Evolutionary conservation across 2,888 invertebrate species (phyloP), one percentile per base, ranked within the genome.

Genomic region (Uropetala carovei): DNA sequence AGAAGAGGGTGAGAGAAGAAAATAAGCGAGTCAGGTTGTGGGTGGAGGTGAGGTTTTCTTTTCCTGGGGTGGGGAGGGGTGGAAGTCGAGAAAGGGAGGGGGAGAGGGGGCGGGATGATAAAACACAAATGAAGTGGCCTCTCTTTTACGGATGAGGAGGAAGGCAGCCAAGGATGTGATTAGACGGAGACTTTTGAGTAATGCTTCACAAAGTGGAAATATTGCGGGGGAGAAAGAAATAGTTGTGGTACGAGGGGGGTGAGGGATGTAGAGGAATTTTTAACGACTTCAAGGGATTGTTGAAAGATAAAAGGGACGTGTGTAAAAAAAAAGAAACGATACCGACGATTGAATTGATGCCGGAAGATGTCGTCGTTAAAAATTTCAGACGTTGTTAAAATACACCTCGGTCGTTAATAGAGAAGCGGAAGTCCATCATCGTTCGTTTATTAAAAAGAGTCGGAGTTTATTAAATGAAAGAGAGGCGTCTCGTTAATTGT

Each of bases 161-260:
- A 75, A 75, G 27, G 75, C 75, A 75, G 75, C 75, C 75, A 75
- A 27, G 75, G 75, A 75, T 75, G 75, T 75, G 75, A 75, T 75
- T 75, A 75, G 75, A 4, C 27, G 75, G 75, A 22, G 75, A 22
- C 22, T 43, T 5, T 75, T 68, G 68, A 68, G 68, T 68, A 68
- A 68, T 68, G 68, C 68, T 68, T 68, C 75, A 27, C 75, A 75
- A 75, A 75, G 27, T 75, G 75, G 75, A 75, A 75, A 75, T 75
- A 75, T 75, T 75, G 75, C 22, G 75, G 75, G 75, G 75, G 75
- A 75, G 75, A 75, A 64, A 64, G 64, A 68, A 75, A 75, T 75
- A 75, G 27, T 5, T 5, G 43, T n/a, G n/a, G n/a, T n/a, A n/a
- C n/a, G n/a, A n/a, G 43, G 43, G 43, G 5, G 43, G 43, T 1